phyloP scores from a whole-genome alignment of 2,113 vertebrate species.

The Capreolus pygargus region DNA sequence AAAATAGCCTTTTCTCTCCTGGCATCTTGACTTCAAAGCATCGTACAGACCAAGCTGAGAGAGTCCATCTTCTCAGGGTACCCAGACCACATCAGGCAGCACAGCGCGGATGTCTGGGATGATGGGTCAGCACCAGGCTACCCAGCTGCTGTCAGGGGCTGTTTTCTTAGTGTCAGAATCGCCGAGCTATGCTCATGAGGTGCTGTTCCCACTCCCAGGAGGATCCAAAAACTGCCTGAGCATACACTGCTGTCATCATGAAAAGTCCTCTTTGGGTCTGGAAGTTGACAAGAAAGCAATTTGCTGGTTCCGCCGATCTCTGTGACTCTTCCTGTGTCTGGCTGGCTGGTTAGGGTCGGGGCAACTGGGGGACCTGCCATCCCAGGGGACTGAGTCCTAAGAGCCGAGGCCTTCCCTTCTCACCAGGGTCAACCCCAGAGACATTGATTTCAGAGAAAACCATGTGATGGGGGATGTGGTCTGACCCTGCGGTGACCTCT shows the following conservation, averaged over 20 bases:
- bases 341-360: neutral
- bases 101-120: accelerated
- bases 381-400: neutral
- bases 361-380: neutral
- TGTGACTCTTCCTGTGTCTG: neutral
- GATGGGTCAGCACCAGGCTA: neutral
- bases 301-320: neutral
- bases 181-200: accelerated
- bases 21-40: neutral
- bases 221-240: neutral
- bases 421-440: neutral
- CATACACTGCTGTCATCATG: accelerated
- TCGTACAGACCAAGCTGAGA: accelerated
- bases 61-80: accelerated
- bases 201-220: neutral
- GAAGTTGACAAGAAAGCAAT: neutral
- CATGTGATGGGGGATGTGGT: neutral
- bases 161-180: accelerated
- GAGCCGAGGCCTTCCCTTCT: accelerated
- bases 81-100: accelerated
- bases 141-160: accelerated
- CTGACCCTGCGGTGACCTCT: slow-evolving; percentile 31
- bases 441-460: neutral
- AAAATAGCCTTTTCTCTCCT: accelerated
- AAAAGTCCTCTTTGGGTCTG: accelerated